A percentile compares a stretch with the other conserved stretches of the same genome.
phyloP scores from a whole-genome alignment of 2,888 invertebrate genomes.

The Miltochrista miniata region DNA sequence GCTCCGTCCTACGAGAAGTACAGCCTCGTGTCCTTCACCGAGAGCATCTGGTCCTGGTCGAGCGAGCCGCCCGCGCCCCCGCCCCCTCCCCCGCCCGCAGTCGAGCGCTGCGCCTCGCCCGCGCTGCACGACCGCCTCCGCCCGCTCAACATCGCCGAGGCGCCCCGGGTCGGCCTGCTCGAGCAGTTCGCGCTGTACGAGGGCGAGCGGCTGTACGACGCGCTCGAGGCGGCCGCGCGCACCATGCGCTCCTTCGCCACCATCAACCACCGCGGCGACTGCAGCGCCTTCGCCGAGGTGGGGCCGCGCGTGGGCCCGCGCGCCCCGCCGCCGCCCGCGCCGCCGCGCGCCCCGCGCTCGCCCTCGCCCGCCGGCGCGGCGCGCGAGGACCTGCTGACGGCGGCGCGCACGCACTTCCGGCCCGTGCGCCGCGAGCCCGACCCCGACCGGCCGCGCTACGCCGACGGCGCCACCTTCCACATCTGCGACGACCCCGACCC shows the following conservation, averaged over 20 bases:
- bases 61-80: too few relatives aligned
- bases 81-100: constrained; percentile 42
- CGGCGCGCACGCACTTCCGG: constrained; percentile 92
- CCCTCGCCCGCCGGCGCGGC: constrained; percentile 33
- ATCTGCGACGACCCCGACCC: constrained; percentile 85
- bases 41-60: constrained; percentile 65
- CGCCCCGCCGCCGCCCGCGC: constrained; percentile 79
- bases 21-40: constrained; percentile 57
- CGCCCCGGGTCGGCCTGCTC: constrained; percentile 42
- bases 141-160: constrained; percentile 48
- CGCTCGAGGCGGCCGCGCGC: constrained; percentile 62
- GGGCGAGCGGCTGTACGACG: constrained; percentile 67
- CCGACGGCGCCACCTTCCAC: constrained; percentile 89
- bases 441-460: constrained; percentile 68
- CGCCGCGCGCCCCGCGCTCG: constrained; percentile 43
- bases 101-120: constrained; percentile 43
- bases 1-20: constrained; percentile 69
- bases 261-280: constrained; percentile 85
- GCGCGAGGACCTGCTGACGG: constrained; percentile 88
- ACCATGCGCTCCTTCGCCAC: constrained; percentile 81
- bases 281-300: constrained; percentile 85
- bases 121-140: constrained; percentile 48
- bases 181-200: constrained; percentile 65
- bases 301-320: constrained; percentile 78
- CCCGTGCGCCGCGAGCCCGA: constrained; percentile 87